Conservation (phyloP, 2,888 invertebrate species). For the Lasioglossum lativentre region DNA sequence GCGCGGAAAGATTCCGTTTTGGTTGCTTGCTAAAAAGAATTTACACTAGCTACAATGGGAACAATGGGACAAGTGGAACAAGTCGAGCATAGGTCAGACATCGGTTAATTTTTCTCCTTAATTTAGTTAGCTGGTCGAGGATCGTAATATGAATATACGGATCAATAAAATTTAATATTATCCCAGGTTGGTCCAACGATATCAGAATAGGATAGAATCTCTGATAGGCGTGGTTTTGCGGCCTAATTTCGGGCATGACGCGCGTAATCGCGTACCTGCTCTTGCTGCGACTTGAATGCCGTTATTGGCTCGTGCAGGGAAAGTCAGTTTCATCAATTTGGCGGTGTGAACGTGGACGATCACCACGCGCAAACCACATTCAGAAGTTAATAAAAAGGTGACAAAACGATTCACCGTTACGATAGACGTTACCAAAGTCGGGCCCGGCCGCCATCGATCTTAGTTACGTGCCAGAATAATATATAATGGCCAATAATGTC, state of each 20-base stretch:
- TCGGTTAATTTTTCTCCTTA: background rate
- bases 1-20: background rate
- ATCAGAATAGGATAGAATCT: too few relatives aligned
- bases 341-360: background rate
- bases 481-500: conserved; percentile 74
- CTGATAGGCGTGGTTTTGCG: too few relatives aligned
- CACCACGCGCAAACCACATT: background rate
- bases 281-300: background rate
- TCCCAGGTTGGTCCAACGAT: too few relatives aligned
- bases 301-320: background rate
- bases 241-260: too few relatives aligned
- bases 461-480: conserved; percentile 66
- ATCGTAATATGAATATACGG: background rate
- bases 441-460: conserved; percentile 59
- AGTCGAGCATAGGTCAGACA: background rate
- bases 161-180: too few relatives aligned
- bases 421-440: conserved; percentile 41
- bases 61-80: background rate
- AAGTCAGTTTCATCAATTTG: background rate
- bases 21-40: background rate
- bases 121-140: background rate
- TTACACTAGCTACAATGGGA: background rate
- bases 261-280: background rate
- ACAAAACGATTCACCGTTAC: conserved; percentile 28
- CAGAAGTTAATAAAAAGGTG: conserved; percentile 33